phyloP scores from a whole-genome alignment of 1,140 invertebrate genomes.

The Drosophila mayri region DNA sequence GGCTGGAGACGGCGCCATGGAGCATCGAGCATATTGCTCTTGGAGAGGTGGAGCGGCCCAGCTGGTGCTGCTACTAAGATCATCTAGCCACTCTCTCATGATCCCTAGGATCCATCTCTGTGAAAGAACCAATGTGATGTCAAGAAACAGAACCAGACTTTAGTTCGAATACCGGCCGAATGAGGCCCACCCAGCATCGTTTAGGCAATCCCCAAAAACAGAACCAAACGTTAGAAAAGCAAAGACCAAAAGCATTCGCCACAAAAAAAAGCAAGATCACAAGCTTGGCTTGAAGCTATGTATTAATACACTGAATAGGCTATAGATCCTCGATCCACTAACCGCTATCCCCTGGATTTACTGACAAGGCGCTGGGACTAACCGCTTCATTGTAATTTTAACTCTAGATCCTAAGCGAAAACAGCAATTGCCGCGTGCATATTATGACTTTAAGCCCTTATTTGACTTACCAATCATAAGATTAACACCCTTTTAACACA shows the following conservation, averaged over 20 bases:
- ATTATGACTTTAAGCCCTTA: slow-evolving; percentile 44
- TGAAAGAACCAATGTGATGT: slow-evolving; percentile 69
- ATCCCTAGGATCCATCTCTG: slow-evolving; percentile 29
- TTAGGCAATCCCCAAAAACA: slow-evolving; percentile 50
- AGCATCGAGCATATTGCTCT: slow-evolving; percentile 87
- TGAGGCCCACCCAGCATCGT: slow-evolving; percentile 28
- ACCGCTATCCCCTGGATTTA: slow-evolving; percentile 1
- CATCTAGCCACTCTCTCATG: background rate
- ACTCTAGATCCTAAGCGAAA: slow-evolving; percentile 23
- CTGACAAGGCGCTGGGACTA: slow-evolving; percentile 31
- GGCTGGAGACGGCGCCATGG: slow-evolving; percentile 86
- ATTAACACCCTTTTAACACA: slow-evolving; percentile 11
- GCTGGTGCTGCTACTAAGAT: slow-evolving; percentile 86
- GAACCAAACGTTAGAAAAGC: slow-evolving; percentile 22
- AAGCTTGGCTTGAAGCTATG: slow-evolving; percentile 57
- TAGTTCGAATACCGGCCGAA: slow-evolving; percentile 62
- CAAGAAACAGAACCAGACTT: slow-evolving; percentile 64
- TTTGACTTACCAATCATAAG: slow-evolving; percentile 41
- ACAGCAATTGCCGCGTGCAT: slow-evolving; percentile 46
- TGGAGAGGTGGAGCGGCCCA: slow-evolving; percentile 86
- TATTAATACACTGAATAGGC: slow-evolving; percentile 43
- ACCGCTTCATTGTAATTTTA: slow-evolving; percentile 41
- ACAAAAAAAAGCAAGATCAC: slow-evolving; percentile 31
- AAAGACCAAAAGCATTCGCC: slow-evolving; percentile 40
- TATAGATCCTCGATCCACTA: slow-evolving; percentile 17